Percentiles rank a stretch among this genome's conserved stretches.
phyloP scores from a whole-genome alignment of 2,113 vertebrate species.

The Tyto alba region DNA sequence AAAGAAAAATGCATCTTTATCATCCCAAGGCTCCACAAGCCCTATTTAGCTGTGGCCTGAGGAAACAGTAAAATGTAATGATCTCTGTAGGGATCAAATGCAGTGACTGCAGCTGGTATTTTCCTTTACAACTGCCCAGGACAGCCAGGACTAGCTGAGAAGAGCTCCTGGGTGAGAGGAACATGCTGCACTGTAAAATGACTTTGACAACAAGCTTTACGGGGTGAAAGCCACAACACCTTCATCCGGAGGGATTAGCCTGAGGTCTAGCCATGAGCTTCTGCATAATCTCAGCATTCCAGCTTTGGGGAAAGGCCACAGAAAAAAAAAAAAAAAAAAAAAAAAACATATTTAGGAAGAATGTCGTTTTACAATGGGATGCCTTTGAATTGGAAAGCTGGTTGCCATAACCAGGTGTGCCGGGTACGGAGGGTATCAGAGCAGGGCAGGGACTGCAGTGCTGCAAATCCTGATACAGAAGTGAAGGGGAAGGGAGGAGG shows the following conservation, averaged over 20 bases:
- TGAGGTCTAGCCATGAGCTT: neutral
- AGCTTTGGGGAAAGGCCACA: neutral
- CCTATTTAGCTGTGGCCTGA: neutral
- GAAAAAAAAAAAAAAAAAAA: too few relatives aligned
- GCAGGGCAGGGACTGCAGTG: neutral
- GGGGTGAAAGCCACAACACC: neutral
- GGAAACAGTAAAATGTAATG: neutral
- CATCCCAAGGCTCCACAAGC: neutral
- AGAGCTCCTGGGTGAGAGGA: neutral
- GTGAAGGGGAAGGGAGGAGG: neutral
- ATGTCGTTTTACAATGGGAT: neutral
- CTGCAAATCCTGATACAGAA: neutral
- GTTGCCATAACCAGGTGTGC: neutral
- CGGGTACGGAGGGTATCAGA: neutral
- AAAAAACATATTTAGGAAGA: neutral
- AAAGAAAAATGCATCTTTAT: neutral
- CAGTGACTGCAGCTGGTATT: neutral
- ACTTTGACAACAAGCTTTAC: neutral
- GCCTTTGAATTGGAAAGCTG: neutral
- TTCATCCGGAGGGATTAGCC: conserved; percentile 5
- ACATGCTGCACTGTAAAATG: neutral
- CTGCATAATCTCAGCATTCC: neutral
- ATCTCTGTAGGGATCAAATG: conserved; percentile 5
- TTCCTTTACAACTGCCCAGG: neutral
- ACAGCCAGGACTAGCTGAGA: neutral